Percentiles rank a stretch among this genome's conserved stretches.
phyloP scores from a whole-genome alignment of 2,113 vertebrate genomes.

The Butorides virescens region DNA sequence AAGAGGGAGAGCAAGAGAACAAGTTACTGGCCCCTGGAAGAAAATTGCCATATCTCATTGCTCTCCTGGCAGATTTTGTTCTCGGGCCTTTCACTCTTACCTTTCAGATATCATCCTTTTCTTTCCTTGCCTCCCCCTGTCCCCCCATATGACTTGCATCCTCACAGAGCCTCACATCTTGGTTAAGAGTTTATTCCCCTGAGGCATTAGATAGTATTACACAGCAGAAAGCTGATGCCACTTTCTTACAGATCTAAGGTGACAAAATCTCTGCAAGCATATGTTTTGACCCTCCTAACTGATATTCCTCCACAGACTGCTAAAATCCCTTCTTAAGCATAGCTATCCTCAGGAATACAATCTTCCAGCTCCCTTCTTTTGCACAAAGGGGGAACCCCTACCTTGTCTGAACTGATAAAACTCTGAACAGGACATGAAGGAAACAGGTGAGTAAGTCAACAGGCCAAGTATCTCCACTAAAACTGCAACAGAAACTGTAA shows the following conservation, averaged over 20 bases:
- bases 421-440: accelerated
- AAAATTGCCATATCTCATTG: neutral
- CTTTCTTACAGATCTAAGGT: neutral
- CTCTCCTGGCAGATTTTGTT: constrained; percentile 33
- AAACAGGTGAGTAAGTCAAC: neutral
- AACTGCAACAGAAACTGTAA: neutral
- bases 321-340: neutral
- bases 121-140: neutral
- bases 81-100: neutral
- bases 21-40: neutral
- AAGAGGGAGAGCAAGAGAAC: neutral
- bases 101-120: neutral
- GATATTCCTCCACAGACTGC: neutral
- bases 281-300: neutral
- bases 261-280: neutral
- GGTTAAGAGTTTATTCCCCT: neutral
- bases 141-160: neutral
- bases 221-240: neutral
- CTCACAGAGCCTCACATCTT: neutral
- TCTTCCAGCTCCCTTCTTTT: neutral
- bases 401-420: neutral
- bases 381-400: neutral
- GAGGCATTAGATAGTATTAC: neutral
- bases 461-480: neutral
- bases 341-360: neutral